Conservation (phyloP, 2,888 invertebrate genomes). For the Ichneumoninae sp. region DNA sequence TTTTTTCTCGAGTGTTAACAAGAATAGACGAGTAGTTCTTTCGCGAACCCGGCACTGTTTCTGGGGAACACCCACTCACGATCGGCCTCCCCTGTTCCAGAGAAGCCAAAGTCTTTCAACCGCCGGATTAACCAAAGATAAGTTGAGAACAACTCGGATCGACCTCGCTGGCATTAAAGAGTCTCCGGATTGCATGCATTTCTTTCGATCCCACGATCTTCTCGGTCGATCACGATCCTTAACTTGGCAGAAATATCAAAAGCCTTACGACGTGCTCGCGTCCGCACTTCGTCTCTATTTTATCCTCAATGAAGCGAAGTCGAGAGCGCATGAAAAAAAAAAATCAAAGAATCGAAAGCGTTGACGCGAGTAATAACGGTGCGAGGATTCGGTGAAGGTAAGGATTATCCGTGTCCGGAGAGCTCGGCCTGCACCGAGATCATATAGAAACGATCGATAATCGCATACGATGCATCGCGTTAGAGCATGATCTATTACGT, state of each 20-base stretch:
- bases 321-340: conserved; percentile 8
- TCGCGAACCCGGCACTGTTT: conserved; percentile 32
- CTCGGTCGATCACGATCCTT: conserved; percentile 64
- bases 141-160: conserved; percentile 47
- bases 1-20: not conserved
- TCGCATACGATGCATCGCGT: conserved; percentile 33
- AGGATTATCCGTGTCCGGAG: conserved; percentile 36
- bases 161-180: conserved; percentile 72
- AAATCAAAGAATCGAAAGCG: conserved; percentile 36
- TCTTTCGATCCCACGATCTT: conserved; percentile 77
- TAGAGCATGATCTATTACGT: conserved; percentile 39
- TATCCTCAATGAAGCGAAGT: conserved; percentile 24
- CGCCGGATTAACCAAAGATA: conserved; percentile 43
- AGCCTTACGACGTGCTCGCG: conserved; percentile 43
- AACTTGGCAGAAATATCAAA: conserved; percentile 67
- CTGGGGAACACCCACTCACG: conserved; percentile 79
- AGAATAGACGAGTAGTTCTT: conserved; percentile 22
- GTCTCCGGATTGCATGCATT: conserved; percentile 20
- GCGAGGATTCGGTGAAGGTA: conserved; percentile 39
- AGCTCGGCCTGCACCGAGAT: conserved; percentile 12
- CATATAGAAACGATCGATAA: conserved; percentile 45
- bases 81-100: conserved; percentile 55
- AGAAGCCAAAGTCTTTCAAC: conserved; percentile 45
- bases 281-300: conserved; percentile 27
- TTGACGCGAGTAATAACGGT: conserved; percentile 55